phyloP scores from a whole-genome alignment of 2,888 invertebrate species.

The Drosophila yooni region DNA sequence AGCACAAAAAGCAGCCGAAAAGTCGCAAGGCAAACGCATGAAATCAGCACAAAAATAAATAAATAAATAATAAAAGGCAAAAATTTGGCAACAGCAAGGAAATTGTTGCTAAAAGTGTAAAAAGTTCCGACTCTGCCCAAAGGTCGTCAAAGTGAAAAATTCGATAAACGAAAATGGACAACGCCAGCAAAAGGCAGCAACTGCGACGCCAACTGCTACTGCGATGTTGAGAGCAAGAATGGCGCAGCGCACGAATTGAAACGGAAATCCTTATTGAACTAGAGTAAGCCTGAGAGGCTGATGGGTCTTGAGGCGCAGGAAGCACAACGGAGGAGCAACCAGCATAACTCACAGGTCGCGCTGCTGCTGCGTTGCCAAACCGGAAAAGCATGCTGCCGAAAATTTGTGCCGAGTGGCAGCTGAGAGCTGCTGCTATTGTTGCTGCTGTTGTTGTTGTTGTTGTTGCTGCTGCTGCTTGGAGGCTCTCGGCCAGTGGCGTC shows the following conservation, averaged over 20 bases:
- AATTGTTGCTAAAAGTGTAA: conserved; percentile 76
- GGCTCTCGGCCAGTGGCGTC: neutral
- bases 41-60: conserved; percentile 73
- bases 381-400: conserved; percentile 77
- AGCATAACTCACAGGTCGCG: conserved; percentile 27
- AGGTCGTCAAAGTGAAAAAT: conserved; percentile 77
- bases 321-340: conserved; percentile 10
- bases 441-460: conserved; percentile 15
- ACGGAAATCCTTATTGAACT: conserved; percentile 84
- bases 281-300: conserved; percentile 52
- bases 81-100: conserved; percentile 28
- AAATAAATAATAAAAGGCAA: conserved; percentile 50
- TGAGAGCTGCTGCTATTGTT: conserved; percentile 46
- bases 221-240: conserved; percentile 42
- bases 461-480: conserved; percentile 4
- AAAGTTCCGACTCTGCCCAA: conserved; percentile 69
- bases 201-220: conserved; percentile 8
- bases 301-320: conserved; percentile 13
- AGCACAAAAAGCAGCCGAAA: conserved; percentile 71
- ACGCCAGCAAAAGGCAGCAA: conserved; percentile 33
- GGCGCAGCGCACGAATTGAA: conserved; percentile 77
- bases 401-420: conserved; percentile 80
- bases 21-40: conserved; percentile 70
- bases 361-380: conserved; percentile 70
- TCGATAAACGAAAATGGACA: conserved; percentile 72